Conservation (phyloP, 2,113 vertebrate species). For the zebrafish (Danio rerio) region GRCz12tu NC_133183.1:16330501-16331000, state of each 20-base stretch:
- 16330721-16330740: constrained; percentile 94
- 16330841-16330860: not conserved
- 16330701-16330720: constrained; percentile 91
- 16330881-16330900: not conserved
- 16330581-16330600: not conserved
- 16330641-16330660: constrained; percentile 71
- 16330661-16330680: constrained; percentile 91
- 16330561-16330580: not conserved
- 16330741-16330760: constrained; percentile 89
- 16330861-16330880: not conserved
- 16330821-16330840: constrained; percentile 68
- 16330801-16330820: constrained; percentile 93
- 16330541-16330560: not conserved
- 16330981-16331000: too few relatives aligned
- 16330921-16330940: too few relatives aligned
- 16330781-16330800: constrained; percentile 92
- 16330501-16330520: constrained; percentile 82
- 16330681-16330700: constrained; percentile 93
- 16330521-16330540: not conserved
- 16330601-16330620: not conserved
- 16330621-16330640: not conserved
- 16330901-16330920: too few relatives aligned
- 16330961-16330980: too few relatives aligned
- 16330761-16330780: constrained; percentile 90
- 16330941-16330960: too few relatives aligned